phyloP scores from a whole-genome alignment of 2,888 invertebrate genomes.

The Cantharis lateralis region DNA sequence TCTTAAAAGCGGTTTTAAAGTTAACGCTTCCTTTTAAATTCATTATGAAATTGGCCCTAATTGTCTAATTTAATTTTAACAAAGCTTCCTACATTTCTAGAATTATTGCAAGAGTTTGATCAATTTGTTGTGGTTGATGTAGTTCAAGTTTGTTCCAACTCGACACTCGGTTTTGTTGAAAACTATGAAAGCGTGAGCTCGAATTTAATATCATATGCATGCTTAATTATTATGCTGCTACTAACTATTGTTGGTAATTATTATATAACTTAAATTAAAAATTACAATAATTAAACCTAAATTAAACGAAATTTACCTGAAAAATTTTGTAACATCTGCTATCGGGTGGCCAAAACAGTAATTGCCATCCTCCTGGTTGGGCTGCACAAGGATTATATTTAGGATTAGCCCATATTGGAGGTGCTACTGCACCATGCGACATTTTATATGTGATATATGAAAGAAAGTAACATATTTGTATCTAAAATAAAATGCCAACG shows the following conservation, averaged over 20 bases:
- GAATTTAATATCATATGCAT: not conserved
- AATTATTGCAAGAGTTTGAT: not conserved
- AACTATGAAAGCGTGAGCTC: not conserved
- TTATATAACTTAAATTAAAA: not conserved
- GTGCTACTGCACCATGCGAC: constrained; percentile 66
- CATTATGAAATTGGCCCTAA: no score
- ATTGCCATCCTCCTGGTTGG: constrained; percentile 82
- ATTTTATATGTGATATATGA: not conserved
- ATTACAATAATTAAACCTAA: not conserved
- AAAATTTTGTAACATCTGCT: constrained; percentile 88
- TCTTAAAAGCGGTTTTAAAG: no score
- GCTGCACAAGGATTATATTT: constrained; percentile 80
- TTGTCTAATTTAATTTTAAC: no score
- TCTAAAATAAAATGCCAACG: constrained; percentile 21
- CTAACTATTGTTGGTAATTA: not conserved
- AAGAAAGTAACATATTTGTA: constrained; percentile 12
- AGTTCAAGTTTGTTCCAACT: not conserved
- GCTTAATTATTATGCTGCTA: not conserved
- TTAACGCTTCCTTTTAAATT: no score
- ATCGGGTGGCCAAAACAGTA: constrained; percentile 82
- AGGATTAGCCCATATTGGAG: constrained; percentile 87
- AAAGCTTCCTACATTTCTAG: not conserved
- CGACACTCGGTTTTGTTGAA: not conserved
- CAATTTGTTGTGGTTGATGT: not conserved
- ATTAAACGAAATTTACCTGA: constrained; percentile 58